Evolutionary conservation across 2,888 invertebrate species (phyloP).

Genomic region (Microctonus brassicae): DNA sequence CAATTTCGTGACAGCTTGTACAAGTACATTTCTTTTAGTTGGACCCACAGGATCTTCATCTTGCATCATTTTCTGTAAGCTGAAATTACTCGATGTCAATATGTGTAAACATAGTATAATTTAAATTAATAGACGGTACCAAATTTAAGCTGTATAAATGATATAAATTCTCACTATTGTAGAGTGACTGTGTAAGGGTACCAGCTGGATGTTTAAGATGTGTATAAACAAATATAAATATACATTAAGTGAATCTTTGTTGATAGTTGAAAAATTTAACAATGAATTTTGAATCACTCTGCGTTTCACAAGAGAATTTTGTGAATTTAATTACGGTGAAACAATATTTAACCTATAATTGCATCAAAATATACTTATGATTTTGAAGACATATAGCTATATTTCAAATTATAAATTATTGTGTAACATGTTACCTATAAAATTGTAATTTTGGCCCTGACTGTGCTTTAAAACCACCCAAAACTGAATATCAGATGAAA

Average conservation of each 20-base stretch:
- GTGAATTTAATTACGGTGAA: neutral
- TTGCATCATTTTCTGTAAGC: conserved; percentile 74
- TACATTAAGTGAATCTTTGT: no score
- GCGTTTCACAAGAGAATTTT: no score
- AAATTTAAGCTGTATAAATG: neutral
- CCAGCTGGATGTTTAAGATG: neutral
- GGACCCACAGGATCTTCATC: conserved; percentile 78
- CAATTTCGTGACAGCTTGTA: conserved; percentile 78
- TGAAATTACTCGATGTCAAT: neutral
- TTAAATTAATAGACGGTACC: neutral
- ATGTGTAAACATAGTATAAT: neutral
- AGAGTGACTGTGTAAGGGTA: neutral
- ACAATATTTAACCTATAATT: neutral
- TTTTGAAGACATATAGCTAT: neutral
- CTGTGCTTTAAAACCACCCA: neutral
- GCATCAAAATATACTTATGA: neutral
- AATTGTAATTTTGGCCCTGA: neutral
- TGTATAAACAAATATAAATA: no score
- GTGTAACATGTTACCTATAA: neutral
- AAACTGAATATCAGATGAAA: neutral
- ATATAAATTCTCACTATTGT: neutral
- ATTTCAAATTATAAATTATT: neutral
- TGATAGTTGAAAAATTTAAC: no score
- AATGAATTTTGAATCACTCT: no score
- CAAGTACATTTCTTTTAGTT: conserved; percentile 75